A percentile compares a stretch with the other conserved stretches of the same genome.
Evolutionary conservation across 2,888 invertebrate genomes (phyloP).

Genomic region (Eurytoma californica): DNA sequence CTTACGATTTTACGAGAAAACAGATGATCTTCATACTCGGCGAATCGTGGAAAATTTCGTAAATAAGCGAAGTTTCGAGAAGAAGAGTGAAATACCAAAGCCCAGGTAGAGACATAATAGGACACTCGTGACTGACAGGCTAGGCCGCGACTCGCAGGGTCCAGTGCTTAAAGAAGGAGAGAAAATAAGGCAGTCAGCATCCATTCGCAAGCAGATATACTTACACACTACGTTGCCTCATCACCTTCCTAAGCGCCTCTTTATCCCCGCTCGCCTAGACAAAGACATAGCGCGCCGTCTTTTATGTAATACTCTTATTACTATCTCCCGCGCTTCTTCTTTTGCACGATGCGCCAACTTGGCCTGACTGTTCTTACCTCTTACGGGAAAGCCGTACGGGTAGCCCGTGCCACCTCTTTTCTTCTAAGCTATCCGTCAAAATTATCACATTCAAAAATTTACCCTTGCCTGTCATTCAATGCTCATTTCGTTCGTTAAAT

Average conservation of each 20-base stretch:
- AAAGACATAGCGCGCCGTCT: neutral
- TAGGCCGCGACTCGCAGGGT: neutral
- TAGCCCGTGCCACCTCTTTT: neutral
- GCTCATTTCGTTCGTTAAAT: too few relatives aligned
- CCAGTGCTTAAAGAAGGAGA: neutral
- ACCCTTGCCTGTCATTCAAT: too few relatives aligned
- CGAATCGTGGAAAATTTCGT: too few relatives aligned
- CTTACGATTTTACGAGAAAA: too few relatives aligned
- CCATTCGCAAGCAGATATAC: neutral
- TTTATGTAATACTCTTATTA: slow-evolving; percentile 40
- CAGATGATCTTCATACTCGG: too few relatives aligned
- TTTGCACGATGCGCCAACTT: slow-evolving; percentile 4
- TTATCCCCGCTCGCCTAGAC: slow-evolving; percentile 1
- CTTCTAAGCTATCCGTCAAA: too few relatives aligned
- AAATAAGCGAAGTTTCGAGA: too few relatives aligned
- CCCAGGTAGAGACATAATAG: neutral
- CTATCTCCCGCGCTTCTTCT: slow-evolving; percentile 34
- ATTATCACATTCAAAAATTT: too few relatives aligned
- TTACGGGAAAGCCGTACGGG: slow-evolving; percentile 19
- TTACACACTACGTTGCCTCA: slow-evolving; percentile 22
- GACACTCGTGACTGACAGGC: slow-evolving; percentile 9
- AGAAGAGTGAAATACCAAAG: too few relatives aligned
- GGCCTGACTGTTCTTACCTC: slow-evolving; percentile 16
- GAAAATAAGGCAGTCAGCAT: slow-evolving; percentile 9
- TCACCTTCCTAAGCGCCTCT: slow-evolving; percentile 12